Base-by-base conservation (phyloP, 2,888 invertebrate genomes). In the Aphodius sticticus region DNA sequence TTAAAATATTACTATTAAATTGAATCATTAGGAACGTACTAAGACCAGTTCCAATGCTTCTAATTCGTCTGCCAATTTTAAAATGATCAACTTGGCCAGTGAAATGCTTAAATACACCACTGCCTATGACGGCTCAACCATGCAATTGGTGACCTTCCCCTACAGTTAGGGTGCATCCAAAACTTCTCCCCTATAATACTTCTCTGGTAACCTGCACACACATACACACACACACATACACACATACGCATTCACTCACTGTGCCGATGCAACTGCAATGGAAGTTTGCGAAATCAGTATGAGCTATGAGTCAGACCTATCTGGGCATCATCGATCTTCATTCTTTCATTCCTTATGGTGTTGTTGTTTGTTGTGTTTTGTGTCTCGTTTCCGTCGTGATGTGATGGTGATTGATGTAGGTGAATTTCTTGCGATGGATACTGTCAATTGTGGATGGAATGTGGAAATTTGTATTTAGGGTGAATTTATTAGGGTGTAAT, bases 261-360 rank as follows among this genome's bases (percentile, higher is more conserved):
- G 26, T 26, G 53, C 83, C 85, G 86, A 86, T 87, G 86, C 86
- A 87, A 86, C 86, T 84, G 83, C 83, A 83, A 84, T 82, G 81
- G 82, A 83, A 84, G 83, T 84, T 83, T 84, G 84, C 83, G 83
- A 85, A 87, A 86, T 86, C 87, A 86, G 87, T 87, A 84, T 83
- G 84, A 84, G 84, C 82, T 83, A 86, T 87, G 87, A 87, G 84
- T 87, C 87, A 87, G 84, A 80, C 81, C 81, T 80, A 86, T 83
- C 83, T 86, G 82, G 82, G 82, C 84, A 83, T 83, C 83, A 85
- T 85, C 84, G 84, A 86, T 85, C 84, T 82, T 81, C 74, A 74
- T 76, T 70, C 15, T 12, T 26, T 36, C 16, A 26, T 15, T 76
- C 36, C 16, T 76, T 15, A 1, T 53, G 53, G 35, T 78, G 26